Evolutionary conservation across 2,888 invertebrate genomes (phyloP).

Genomic region (Trachelus tabidus): DNA sequence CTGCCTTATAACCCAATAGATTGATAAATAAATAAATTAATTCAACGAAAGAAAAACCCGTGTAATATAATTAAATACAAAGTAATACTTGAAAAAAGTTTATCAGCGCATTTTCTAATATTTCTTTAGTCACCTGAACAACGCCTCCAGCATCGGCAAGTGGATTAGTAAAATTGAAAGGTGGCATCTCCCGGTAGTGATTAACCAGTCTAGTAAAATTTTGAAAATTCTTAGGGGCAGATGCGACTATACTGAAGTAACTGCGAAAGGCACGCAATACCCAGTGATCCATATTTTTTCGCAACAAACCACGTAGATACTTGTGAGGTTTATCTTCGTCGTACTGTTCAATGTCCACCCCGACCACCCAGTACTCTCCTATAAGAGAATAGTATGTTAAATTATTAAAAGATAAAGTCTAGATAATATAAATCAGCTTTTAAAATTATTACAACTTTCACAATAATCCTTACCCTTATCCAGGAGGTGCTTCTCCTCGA

Average conservation of each 20-base stretch:
- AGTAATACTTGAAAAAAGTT: neutral
- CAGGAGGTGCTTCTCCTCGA: slow-evolving; percentile 84
- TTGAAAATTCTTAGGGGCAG: slow-evolving; percentile 77
- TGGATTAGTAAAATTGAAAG: slow-evolving; percentile 90
- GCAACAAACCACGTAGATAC: slow-evolving; percentile 82
- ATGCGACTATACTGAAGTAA: slow-evolving; percentile 86
- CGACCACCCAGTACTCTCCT: slow-evolving; percentile 94
- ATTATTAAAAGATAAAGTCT: neutral
- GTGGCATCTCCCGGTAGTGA: slow-evolving; percentile 83
- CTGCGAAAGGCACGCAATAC: slow-evolving; percentile 81
- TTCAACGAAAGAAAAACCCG: too few species aligned
- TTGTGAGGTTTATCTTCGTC: slow-evolving; percentile 80
- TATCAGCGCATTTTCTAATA: neutral
- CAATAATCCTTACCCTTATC: slow-evolving; percentile 73
- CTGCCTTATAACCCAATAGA: slow-evolving; percentile 66
- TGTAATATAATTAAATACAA: too few species aligned
- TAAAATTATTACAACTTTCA: neutral
- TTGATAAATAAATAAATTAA: too few species aligned
- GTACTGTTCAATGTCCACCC: slow-evolving; percentile 91
- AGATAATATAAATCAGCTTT: neutral
- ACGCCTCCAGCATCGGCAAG: slow-evolving; percentile 77
- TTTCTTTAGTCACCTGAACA: slow-evolving; percentile 51
- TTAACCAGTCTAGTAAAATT: slow-evolving; percentile 83
- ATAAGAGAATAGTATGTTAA: neutral
- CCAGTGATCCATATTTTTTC: slow-evolving; percentile 67